These are phyloP conservation scores for Ditula angustiorana DNA, from an alignment of 2,888 invertebrate genomes.

Conservation along the genomic window DNA sequence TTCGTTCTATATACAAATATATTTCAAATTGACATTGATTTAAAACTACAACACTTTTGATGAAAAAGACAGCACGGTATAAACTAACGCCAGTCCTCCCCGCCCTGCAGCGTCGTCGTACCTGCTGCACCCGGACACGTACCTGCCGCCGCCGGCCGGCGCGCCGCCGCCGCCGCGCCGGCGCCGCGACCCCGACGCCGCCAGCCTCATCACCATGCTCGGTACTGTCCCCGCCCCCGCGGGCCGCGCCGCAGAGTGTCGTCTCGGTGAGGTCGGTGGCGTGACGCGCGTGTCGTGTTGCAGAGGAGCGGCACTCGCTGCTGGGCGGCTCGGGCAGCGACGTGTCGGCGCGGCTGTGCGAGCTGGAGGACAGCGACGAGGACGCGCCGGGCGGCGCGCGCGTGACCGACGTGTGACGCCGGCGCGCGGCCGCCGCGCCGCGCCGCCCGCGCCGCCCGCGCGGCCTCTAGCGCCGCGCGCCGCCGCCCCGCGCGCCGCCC, in stretches of 20 bases:
- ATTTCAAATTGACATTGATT: too few species aligned
- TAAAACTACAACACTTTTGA: too few species aligned
- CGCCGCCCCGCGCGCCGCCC: constrained; percentile 44
- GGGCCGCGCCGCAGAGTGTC: too few species aligned
- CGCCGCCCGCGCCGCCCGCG: constrained; percentile 45
- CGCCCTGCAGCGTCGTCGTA: constrained; percentile 87
- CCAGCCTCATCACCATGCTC: constrained; percentile 89
- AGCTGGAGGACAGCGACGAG: constrained; percentile 95
- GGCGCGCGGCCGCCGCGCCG: constrained; percentile 57
- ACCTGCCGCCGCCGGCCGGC: constrained; percentile 77
- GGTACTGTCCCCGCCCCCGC: too few species aligned
- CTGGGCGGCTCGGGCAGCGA: constrained; percentile 92
- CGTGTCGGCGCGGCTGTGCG: constrained; percentile 94
- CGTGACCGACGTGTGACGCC: constrained; percentile 72
- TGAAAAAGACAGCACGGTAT: too few species aligned
- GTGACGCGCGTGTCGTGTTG: constrained; percentile 31
- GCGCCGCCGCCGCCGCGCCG: constrained; percentile 79
- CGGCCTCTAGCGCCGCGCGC: constrained; percentile 44
- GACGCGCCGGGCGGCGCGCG: constrained; percentile 57
- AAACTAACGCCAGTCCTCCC: too few species aligned
- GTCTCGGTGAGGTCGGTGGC: too few species aligned
- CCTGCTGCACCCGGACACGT: constrained; percentile 93
- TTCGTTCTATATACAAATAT: too few species aligned
- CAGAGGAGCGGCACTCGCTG: constrained; percentile 91
- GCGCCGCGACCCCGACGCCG: constrained; percentile 86